phyloP scores from a whole-genome alignment of 2,888 invertebrate genomes.

The Protonemura montana region DNA sequence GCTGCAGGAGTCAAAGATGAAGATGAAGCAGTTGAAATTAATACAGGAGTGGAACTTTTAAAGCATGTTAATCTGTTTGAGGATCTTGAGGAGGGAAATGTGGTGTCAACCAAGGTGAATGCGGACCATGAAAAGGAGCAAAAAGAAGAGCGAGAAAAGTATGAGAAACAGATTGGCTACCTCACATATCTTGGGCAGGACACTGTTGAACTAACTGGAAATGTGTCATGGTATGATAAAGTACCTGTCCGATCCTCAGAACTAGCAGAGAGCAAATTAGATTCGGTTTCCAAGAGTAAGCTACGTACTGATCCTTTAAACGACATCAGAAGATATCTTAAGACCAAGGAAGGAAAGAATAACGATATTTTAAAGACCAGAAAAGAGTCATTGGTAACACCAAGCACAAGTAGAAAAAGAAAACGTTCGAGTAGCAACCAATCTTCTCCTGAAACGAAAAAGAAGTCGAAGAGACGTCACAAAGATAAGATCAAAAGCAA shows the following conservation, averaged over 20 bases:
- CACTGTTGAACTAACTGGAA: slow-evolving; percentile 83
- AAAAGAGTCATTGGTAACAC: slow-evolving; percentile 42
- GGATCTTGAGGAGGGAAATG: slow-evolving; percentile 79
- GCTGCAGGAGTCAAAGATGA: neutral
- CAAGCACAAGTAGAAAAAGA: slow-evolving; percentile 49
- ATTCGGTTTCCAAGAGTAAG: slow-evolving; percentile 67
- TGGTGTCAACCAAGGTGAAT: slow-evolving; percentile 72
- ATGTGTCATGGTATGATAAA: slow-evolving; percentile 89
- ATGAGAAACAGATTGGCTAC: slow-evolving; percentile 97
- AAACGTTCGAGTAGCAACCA: slow-evolving; percentile 25
- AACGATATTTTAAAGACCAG: slow-evolving; percentile 53
- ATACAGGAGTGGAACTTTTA: neutral
- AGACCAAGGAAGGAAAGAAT: slow-evolving; percentile 52
- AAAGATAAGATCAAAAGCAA: neutral
- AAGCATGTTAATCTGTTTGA: slow-evolving; percentile 87
- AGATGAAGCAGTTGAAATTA: neutral
- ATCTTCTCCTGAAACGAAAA: slow-evolving; percentile 43
- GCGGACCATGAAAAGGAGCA: slow-evolving; percentile 88
- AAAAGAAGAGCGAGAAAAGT: slow-evolving; percentile 91
- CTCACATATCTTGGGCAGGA: slow-evolving; percentile 95
- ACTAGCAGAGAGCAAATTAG: neutral
- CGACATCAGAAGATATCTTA: slow-evolving; percentile 69
- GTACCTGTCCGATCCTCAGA: slow-evolving; percentile 66
- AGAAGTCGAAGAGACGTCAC: slow-evolving; percentile 53
- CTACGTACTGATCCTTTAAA: slow-evolving; percentile 76